Evolutionary conservation across 2,888 invertebrate species (phyloP), one percentile per base, ranked within the genome.

Genomic region (Microplitis deprimator): DNA sequence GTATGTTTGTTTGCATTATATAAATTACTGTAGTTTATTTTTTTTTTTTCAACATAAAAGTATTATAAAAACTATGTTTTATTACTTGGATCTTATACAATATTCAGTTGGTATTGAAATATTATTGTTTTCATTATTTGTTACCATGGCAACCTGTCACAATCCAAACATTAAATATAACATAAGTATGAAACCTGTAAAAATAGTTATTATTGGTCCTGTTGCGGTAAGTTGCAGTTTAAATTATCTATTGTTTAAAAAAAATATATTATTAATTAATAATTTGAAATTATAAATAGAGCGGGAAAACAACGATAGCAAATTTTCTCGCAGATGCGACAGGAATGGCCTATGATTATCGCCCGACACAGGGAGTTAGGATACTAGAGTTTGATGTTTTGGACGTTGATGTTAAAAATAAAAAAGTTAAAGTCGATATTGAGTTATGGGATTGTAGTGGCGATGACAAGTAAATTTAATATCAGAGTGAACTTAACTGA

Each of bases 401-500:
- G 29, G 92, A 92, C 82, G 85, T 94, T 6, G 92, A 91, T 81
- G 90, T 93, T 1, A 92, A 92, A 84, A 92, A 93, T 6, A 92
- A 92, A 84, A 88, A 89, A 68, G 87, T 89, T 8, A 93, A 92
- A 82, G 92, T 93, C 39, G 95, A 96, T 84, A 93, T 96, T 61
- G 95, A 96, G 89, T 89, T 96, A 68, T 95, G 95, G 95, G 95
- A 96, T 86, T 94, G 94, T 89, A 95, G 95, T 86, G 95, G 95
- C 16, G 94, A 95, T 87, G 91, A 92, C 83, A 94, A 92, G 95
- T 95, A 91, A 84, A 73, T 79, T 59, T 69, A 50, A 50, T 50
- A 50, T 4, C n/a, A n/a, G 3, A 29, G 29, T 29, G 3, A 29
- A 4, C 3, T 0, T 29, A 3, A 3, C 29, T 4, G 2, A 29